Percentiles rank a stretch among this genome's conserved stretches.
phyloP scores from a whole-genome alignment of 2,888 invertebrate genomes.

The Ptychoptera contaminata region DNA sequence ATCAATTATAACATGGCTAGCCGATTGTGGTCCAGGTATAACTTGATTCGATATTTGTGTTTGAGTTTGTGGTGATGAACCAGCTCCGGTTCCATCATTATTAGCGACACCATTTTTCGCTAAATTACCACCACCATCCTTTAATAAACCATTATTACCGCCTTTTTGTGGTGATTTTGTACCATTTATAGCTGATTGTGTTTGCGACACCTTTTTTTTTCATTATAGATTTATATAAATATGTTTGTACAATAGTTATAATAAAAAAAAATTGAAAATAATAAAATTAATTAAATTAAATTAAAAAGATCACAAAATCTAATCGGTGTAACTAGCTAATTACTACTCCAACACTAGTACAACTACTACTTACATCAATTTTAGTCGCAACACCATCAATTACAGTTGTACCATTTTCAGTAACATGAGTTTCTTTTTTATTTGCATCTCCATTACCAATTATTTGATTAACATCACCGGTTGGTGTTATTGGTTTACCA shows the following conservation, averaged over 20 bases:
- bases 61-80: constrained; percentile 22
- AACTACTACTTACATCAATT: constrained; percentile 24
- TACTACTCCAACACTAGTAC: not conserved
- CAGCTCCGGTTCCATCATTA: constrained; percentile 29
- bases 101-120: too few relatives aligned
- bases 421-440: constrained; percentile 16
- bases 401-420: constrained; percentile 28
- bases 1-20: constrained; percentile 68
- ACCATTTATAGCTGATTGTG: constrained; percentile 28
- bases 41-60: constrained; percentile 36
- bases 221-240: too few relatives aligned
- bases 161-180: constrained; percentile 26
- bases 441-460: constrained; percentile 18
- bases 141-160: constrained; percentile 13
- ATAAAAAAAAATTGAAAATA: too few relatives aligned
- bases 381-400: constrained; percentile 28
- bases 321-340: too few relatives aligned
- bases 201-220: constrained; percentile 29
- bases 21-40: constrained; percentile 63
- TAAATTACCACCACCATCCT: constrained; percentile 20
- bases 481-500: constrained; percentile 32
- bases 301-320: too few relatives aligned
- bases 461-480: constrained; percentile 21
- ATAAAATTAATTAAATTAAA: too few relatives aligned
- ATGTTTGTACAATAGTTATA: too few relatives aligned